A percentile compares a stretch with the other conserved stretches of the same genome.
These are phyloP conservation scores for Epistrophe eligans DNA, from an alignment of 2,888 invertebrate species.

Conservation along the genomic window DNA sequence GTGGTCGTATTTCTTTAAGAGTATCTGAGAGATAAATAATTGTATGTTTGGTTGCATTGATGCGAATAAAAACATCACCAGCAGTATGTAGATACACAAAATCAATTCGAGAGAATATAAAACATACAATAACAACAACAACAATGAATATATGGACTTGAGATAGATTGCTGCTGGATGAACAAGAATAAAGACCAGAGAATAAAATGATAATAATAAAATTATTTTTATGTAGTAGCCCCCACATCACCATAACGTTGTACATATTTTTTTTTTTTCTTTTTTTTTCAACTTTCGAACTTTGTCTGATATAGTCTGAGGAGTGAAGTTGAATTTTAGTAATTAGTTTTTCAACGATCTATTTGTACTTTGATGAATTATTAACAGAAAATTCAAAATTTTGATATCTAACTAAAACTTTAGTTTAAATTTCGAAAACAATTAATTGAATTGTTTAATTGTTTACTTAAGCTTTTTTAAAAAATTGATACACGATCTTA, in stretches of 20 bases:
- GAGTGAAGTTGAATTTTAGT: background rate
- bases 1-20: constrained; percentile 52
- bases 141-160: constrained; percentile 12
- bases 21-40: constrained; percentile 54
- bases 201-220: constrained; percentile 73
- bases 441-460: too few species aligned
- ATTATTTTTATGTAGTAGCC: constrained; percentile 75
- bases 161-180: constrained; percentile 36
- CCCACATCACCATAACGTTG: constrained; percentile 67
- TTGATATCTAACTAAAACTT: too few species aligned
- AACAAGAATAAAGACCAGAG: constrained; percentile 48
- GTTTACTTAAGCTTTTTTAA: too few species aligned
- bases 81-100: constrained; percentile 55
- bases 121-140: constrained; percentile 29
- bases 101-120: constrained; percentile 36
- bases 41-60: constrained; percentile 62
- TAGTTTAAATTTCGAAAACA: too few species aligned
- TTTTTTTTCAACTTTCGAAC: constrained; percentile 57
- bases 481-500: too few species aligned
- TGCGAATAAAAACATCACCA: constrained; percentile 47
- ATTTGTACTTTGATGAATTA: too few species aligned
- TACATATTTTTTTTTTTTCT: constrained; percentile 27
- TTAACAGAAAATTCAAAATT: too few species aligned
- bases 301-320: constrained; percentile 4
- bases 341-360: background rate